phyloP scores from a whole-genome alignment of 2,113 vertebrate genomes.

The Eleginops maclovinus region DNA sequence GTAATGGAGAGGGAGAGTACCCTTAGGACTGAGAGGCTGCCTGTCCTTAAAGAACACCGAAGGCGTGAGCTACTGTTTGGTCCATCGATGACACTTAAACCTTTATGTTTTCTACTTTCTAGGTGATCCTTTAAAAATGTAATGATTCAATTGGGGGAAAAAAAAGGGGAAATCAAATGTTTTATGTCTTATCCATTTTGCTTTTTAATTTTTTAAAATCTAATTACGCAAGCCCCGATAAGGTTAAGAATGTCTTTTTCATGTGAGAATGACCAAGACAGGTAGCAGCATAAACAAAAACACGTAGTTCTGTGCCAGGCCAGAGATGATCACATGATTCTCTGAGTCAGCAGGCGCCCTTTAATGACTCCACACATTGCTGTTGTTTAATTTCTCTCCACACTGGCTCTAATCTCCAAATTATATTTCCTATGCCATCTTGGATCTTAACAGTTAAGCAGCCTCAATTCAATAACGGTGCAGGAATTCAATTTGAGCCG shows the following conservation, averaged over 20 bases:
- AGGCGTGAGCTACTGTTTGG: constrained; percentile 16
- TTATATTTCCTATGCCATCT: constrained; percentile 60
- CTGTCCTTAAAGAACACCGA: constrained; percentile 29
- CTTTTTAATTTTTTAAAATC: too few relatives aligned
- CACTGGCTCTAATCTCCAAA: constrained; percentile 48
- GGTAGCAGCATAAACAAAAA: too few relatives aligned
- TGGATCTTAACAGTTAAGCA: constrained; percentile 46
- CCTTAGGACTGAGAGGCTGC: constrained; percentile 46
- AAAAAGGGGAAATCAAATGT: neutral
- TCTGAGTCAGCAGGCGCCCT: constrained; percentile 40
- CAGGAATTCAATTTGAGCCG: constrained; percentile 64
- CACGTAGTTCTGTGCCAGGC: neutral
- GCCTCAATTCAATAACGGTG: constrained; percentile 64
- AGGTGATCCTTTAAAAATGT: constrained; percentile 19
- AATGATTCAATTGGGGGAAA: constrained; percentile 24
- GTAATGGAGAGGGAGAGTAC: constrained; percentile 57
- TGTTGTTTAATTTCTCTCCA: constrained; percentile 42
- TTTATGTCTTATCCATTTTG: neutral
- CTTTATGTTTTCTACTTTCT: neutral
- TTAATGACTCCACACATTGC: constrained; percentile 25
- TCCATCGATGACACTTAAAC: constrained; percentile 3
- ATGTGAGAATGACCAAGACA: too few relatives aligned
- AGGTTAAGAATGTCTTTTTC: too few relatives aligned
- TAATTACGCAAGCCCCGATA: too few relatives aligned
- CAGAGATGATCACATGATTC: constrained; percentile 5